Evolutionary conservation across 2,888 invertebrate species (phyloP).

Genomic region (Callinectes sapidus): DNA sequence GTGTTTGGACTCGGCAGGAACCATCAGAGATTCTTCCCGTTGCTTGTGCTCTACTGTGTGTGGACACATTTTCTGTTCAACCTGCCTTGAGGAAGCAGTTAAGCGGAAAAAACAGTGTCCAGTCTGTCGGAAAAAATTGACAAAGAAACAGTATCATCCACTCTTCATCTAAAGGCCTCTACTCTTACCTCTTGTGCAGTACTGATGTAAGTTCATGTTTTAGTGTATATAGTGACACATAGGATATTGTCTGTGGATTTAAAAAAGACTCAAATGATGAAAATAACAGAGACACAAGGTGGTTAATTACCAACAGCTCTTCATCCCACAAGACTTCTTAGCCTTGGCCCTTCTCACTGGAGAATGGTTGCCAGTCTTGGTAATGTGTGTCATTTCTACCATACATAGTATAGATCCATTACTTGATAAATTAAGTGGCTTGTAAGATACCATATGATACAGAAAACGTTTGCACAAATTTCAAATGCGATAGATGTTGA

Average conservation of each 20-base stretch:
- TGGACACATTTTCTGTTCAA: slow-evolving; percentile 59
- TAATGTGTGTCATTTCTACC: slow-evolving; percentile 9
- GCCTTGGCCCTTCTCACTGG: background rate
- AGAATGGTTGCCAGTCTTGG: background rate
- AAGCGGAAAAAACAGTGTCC: slow-evolving; percentile 64
- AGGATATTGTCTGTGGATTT: background rate
- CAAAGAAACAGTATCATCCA: slow-evolving; percentile 63
- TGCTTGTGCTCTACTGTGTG: slow-evolving; percentile 61
- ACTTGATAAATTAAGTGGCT: background rate
- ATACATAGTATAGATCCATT: background rate
- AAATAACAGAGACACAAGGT: background rate
- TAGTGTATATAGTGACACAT: slow-evolving; percentile 40
- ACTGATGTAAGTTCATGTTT: slow-evolving; percentile 6
- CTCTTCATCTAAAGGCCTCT: slow-evolving; percentile 46
- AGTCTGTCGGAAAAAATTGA: slow-evolving; percentile 64
- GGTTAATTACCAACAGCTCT: background rate
- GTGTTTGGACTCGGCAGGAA: slow-evolving; percentile 57
- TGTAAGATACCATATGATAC: slow-evolving; percentile 5
- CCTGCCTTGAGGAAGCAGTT: slow-evolving; percentile 58
- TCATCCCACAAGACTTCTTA: background rate
- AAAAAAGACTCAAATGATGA: background rate
- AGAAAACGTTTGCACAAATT: slow-evolving; percentile 1
- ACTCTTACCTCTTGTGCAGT: background rate
- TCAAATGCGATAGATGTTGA: background rate
- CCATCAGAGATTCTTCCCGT: slow-evolving; percentile 49